A percentile compares a stretch with the other conserved stretches of the same genome.
Conservation (phyloP, 2,113 vertebrate species). For the Irena cyanogastra region DNA sequence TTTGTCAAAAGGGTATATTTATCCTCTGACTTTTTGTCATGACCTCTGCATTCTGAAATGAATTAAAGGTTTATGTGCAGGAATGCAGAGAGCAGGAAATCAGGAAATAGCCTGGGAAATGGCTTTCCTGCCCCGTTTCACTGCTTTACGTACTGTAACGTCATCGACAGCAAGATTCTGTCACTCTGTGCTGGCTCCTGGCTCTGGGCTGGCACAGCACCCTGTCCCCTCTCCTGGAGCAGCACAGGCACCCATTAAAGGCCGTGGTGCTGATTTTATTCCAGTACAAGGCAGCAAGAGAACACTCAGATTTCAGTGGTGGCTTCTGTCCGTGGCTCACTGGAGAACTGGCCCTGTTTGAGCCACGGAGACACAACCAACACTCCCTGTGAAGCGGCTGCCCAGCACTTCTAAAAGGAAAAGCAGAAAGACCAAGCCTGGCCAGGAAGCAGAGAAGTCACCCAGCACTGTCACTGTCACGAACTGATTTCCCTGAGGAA, state of each 20-base stretch:
- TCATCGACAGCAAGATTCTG: neutral
- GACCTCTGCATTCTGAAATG: constrained; percentile 74
- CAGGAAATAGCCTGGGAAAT: constrained; percentile 66
- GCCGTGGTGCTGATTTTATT: neutral
- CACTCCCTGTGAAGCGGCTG: neutral
- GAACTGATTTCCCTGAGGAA: neutral
- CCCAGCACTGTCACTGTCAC: neutral
- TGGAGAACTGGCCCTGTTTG: neutral
- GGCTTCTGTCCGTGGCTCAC: neutral
- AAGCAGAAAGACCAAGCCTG: neutral
- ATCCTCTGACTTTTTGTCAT: constrained; percentile 52
- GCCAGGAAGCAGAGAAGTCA: neutral
- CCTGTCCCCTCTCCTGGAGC: neutral
- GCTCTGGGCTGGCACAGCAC: neutral
- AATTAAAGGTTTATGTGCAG: constrained; percentile 71
- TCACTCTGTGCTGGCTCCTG: neutral
- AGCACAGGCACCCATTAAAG: neutral
- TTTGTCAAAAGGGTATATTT: constrained; percentile 64
- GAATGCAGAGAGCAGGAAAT: constrained; percentile 62
- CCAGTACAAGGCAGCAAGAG: neutral
- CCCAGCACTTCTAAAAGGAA: neutral
- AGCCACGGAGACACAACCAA: neutral
- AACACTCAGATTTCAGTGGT: neutral
- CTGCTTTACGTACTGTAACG: constrained; percentile 28
- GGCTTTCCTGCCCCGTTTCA: constrained; percentile 53